Evolutionary conservation across 2,113 vertebrate genomes (phyloP), one percentile per base, ranked within the genome.

Genomic region (Odobenus rosmarus): DNA sequence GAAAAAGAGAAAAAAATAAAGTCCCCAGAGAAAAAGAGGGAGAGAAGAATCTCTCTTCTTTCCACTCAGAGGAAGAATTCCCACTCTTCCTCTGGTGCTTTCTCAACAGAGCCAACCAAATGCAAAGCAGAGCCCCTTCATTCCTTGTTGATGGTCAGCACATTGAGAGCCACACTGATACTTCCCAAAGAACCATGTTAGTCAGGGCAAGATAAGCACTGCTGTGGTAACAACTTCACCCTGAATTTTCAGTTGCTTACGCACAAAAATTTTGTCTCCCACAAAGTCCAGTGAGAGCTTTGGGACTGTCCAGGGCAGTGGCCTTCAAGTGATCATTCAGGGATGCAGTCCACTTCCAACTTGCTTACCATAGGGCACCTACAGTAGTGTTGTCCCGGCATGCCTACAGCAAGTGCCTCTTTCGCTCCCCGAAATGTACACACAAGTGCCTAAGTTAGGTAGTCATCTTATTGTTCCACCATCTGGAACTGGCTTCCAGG

Each of bases 361-460:
- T 55, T 57, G 9, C 36, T 26, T 72, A 23, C 55, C 9, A 11
- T 2, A 28, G 18, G 31, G 4, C 3, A 0, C 33, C 49, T 14
- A 36, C 51, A 49, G 24, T 46, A 64, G 49, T 71, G 1, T 26
- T 82, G 42, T 69, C 33, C 71, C 53, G 74, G n/a, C 23, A 5
- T 77, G 46, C 74, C n/a, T 39, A 67, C 23, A 33, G 51, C 36
- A 76, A 18, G 11, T 67, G 39, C 15, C 33, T 81, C 55, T 81
- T 72, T 46, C 0, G 0, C 10, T 87, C 74, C 55, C 39, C 4
- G 23, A 59, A 31, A 42, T 46, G 11, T 67, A 11, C 3, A 0
- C 14, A 7, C 74, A n/a, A n/a, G 72, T 79, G 59, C 18, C 4
- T 67, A 24, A 55, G 13, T 72, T 55, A 76, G 18, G 14, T 7